These are phyloP conservation scores for Drosophila anceps DNA, from an alignment of 2,888 invertebrate species.

Conservation along the genomic window DNA sequence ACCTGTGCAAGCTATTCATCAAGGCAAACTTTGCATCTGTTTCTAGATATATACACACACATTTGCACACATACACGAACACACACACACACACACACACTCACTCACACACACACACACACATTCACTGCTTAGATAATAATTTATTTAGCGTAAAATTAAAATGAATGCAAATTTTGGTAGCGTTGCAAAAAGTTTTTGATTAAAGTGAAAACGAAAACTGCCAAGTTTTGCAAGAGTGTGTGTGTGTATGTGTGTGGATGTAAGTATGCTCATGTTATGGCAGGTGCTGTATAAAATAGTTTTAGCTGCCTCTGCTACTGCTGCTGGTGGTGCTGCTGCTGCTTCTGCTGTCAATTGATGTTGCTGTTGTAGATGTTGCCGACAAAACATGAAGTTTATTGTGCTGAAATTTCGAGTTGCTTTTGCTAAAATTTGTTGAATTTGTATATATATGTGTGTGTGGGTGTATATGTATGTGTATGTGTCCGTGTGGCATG, in stretches of 20 bases:
- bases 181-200: constrained; percentile 70
- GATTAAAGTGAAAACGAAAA: constrained; percentile 80
- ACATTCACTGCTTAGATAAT: constrained; percentile 66
- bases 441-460: constrained; percentile 15
- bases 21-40: constrained; percentile 36
- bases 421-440: constrained; percentile 38
- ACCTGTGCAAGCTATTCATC: constrained; percentile 23
- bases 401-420: constrained; percentile 60
- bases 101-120: constrained; percentile 16
- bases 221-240: constrained; percentile 58
- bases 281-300: constrained; percentile 64
- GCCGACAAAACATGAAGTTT: constrained; percentile 61
- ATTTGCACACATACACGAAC: constrained; percentile 21
- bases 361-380: constrained; percentile 36
- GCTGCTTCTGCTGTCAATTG: constrained; percentile 50
- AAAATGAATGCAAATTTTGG: constrained; percentile 78
- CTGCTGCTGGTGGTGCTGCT: constrained; percentile 33
- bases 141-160: constrained; percentile 80
- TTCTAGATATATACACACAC: constrained; percentile 10
- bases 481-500: constrained; percentile 24
- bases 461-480: constrained; percentile 1
- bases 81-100: constrained; percentile 17
- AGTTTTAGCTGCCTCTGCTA: constrained; percentile 63
- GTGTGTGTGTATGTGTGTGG: constrained; percentile 14
- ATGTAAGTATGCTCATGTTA: constrained; percentile 56